A percentile compares a stretch with the other conserved stretches of the same genome.
Evolutionary conservation across 2,113 vertebrate species (phyloP).

Genomic region (Neolamprologus devosi): DNA sequence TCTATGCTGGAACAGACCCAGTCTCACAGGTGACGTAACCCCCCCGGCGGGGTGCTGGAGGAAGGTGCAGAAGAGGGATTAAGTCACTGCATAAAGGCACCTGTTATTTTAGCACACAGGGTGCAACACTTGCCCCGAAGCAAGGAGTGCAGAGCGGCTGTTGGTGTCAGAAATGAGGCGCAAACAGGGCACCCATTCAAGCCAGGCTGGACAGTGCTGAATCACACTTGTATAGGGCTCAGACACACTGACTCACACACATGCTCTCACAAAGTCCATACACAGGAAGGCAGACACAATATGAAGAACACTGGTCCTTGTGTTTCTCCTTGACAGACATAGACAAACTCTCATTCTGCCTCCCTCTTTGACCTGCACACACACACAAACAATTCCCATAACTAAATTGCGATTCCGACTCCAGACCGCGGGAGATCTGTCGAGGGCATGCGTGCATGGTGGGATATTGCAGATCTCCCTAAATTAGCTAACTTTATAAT

Average conservation of each 20-base stretch:
- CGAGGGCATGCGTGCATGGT: background rate
- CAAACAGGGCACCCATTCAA: constrained; percentile 58
- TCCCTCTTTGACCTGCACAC: background rate
- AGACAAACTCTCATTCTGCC: background rate
- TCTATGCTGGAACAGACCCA: background rate
- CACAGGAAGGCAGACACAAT: constrained; percentile 35
- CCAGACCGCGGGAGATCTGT: constrained; percentile 21
- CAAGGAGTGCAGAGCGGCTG: constrained; percentile 53
- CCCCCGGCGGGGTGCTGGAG: background rate
- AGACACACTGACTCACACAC: constrained; percentile 37
- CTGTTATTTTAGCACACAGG: constrained; percentile 64
- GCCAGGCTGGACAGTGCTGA: constrained; percentile 22
- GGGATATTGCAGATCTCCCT: constrained; percentile 42
- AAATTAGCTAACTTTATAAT: constrained; percentile 68
- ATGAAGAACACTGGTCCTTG: constrained; percentile 9
- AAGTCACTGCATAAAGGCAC: constrained; percentile 50
- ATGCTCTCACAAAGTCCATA: constrained; percentile 16
- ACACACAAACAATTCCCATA: constrained; percentile 15
- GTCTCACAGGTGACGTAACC: constrained; percentile 42
- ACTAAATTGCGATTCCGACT: constrained; percentile 29
- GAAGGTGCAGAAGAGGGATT: constrained; percentile 12
- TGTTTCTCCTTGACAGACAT: background rate
- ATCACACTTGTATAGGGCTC: constrained; percentile 38
- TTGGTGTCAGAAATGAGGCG: constrained; percentile 15
- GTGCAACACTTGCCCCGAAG: constrained; percentile 58